phyloP scores from a whole-genome alignment of 2,113 vertebrate genomes.

The Brienomyrus brachyistius region DNA sequence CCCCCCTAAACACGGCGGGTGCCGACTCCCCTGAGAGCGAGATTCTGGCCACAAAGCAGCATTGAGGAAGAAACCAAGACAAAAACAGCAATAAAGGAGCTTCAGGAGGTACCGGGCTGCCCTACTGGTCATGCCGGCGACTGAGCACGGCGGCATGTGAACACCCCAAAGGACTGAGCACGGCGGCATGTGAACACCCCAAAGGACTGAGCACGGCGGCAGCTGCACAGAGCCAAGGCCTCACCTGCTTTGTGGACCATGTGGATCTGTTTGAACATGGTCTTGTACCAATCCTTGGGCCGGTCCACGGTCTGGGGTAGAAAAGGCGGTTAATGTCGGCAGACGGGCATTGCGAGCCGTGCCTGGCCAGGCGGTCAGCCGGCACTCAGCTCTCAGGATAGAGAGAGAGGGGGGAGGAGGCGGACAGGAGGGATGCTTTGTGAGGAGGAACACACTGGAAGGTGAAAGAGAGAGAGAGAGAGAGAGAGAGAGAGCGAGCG shows the following conservation, averaged over 20 bases:
- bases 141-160: neutral
- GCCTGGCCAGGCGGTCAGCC: slow-evolving; percentile 32
- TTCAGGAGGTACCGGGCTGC: neutral
- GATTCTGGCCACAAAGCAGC: neutral
- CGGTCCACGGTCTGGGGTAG: slow-evolving; percentile 81
- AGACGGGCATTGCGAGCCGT: neutral
- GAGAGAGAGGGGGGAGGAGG: neutral
- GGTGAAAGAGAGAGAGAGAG: neutral
- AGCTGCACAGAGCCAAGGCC: neutral
- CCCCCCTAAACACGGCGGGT: neutral
- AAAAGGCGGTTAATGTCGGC: neutral
- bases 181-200: neutral
- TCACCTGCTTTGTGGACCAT: slow-evolving; percentile 94
- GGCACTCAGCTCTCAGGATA: slow-evolving; percentile 37
- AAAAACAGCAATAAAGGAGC: neutral
- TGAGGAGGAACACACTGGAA: neutral
- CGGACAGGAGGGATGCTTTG: neutral
- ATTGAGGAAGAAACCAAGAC: neutral
- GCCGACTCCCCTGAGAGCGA: neutral
- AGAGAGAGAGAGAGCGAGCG: neutral
- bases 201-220: neutral
- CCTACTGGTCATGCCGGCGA: neutral
- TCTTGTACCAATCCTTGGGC: slow-evolving; percentile 99
- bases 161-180: neutral
- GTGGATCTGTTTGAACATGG: slow-evolving; percentile 99